Evolutionary conservation across 2,888 invertebrate species (phyloP), one percentile per base, ranked within the genome.

Genomic region (Drosophila monieri): DNA sequence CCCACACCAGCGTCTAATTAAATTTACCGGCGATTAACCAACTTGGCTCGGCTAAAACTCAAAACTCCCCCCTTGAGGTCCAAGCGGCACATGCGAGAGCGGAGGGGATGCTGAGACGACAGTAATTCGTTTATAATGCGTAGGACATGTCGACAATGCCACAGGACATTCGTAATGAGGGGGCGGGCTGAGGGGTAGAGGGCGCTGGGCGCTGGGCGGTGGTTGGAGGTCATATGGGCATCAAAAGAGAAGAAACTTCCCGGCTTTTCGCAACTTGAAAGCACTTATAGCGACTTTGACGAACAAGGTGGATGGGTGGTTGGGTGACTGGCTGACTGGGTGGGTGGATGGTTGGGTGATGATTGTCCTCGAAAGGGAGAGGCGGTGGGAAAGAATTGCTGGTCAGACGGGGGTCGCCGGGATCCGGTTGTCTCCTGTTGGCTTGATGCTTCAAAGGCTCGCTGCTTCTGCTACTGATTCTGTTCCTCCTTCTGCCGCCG

Each of bases 111-210:
- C 54, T 51, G 74, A 85, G 76, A 86, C 74, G 80, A 77, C 78
- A 78, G 85, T 90, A 89, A 90, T 89, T 89, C 89, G 89, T 90
- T 89, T 89, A 90, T 87, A 89, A 89, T 90, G 90, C 88, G 85
- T 86, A 89, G 87, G 88, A 90, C 90, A 90, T 90, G 89, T 88
- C 85, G 83, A 89, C 88, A 88, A 87, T 89, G 90, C 88, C 88
- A 88, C 88, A 83, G 85, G 85, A 87, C 83, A 85, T 85, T 77
- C 75, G 77, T 85, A 87, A 83, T 83, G 88, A 83, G 87, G 71
- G 80, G 87, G 78, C 66, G 37, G 67, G 54, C 52, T 53, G 64
- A 80, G 85, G 76, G 65, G 21, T 60, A 52, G 54, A 48, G 61
- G 30, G 5, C 44, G 8, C 18, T 25, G 30, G 3, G 12, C 8